Conservation (phyloP, 2,888 invertebrate genomes). For the Lepidochitona cinerea region DNA sequence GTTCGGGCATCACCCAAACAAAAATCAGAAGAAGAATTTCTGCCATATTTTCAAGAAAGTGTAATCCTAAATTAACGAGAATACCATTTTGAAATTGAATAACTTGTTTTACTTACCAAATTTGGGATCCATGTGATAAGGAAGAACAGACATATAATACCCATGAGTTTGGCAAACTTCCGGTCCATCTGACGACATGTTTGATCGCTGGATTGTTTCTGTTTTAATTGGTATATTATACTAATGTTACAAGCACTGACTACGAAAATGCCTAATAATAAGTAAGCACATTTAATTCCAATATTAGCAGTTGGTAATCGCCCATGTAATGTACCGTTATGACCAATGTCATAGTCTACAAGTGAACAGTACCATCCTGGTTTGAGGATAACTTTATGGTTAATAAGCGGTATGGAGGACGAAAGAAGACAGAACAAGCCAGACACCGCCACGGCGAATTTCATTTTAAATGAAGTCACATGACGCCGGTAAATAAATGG, state of each 20-base stretch:
- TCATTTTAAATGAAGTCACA: slow-evolving; percentile 22
- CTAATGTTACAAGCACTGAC: slow-evolving; percentile 22
- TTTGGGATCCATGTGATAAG: slow-evolving; percentile 29
- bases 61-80: too few species aligned
- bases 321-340: background rate
- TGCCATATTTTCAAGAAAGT: too few species aligned
- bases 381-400: slow-evolving; percentile 19
- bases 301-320: slow-evolving; percentile 4
- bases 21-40: too few species aligned
- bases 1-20: too few species aligned
- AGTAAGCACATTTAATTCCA: slow-evolving; percentile 16
- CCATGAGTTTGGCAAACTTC: slow-evolving; percentile 26
- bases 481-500: slow-evolving; percentile 22
- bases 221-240: slow-evolving; percentile 20
- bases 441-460: slow-evolving; percentile 12
- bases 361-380: slow-evolving; percentile 31
- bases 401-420: slow-evolving; percentile 22
- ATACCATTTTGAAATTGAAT: too few species aligned
- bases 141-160: slow-evolving; percentile 20
- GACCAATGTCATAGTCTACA: background rate
- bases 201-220: slow-evolving; percentile 11
- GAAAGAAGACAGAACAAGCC: slow-evolving; percentile 27
- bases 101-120: slow-evolving; percentile 15
- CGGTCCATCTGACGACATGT: background rate
- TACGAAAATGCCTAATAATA: slow-evolving; percentile 16